Evolutionary conservation across 2,888 invertebrate species (phyloP).

Genomic region (Lacanobia wlatinum): DNA sequence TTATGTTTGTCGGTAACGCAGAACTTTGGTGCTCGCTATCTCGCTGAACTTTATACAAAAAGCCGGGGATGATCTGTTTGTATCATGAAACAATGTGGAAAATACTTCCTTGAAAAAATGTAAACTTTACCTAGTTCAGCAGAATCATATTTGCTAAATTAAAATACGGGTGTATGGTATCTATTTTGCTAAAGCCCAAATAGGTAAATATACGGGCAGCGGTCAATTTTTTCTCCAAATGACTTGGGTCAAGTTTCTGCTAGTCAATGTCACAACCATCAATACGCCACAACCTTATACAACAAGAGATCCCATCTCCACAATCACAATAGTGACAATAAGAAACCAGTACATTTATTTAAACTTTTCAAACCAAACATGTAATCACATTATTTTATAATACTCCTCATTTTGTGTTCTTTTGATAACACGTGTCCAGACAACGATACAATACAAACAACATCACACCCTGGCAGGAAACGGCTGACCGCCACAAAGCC

Average conservation of each 20-base stretch:
- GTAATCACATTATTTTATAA: constrained; percentile 68
- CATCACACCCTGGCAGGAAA: constrained; percentile 72
- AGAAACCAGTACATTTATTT: constrained; percentile 29
- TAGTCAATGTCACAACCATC: constrained; percentile 11
- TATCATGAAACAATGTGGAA: too few species aligned
- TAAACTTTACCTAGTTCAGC: background rate
- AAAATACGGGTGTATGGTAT: background rate
- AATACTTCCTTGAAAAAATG: too few species aligned
- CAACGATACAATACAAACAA: constrained; percentile 61
- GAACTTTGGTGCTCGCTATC: too few species aligned
- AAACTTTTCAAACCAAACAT: constrained; percentile 54
- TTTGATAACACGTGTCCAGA: constrained; percentile 66
- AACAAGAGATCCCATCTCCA: background rate
- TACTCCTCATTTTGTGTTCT: constrained; percentile 56
- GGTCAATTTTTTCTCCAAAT: background rate
- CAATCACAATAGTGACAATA: constrained; percentile 2
- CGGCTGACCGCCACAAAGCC: constrained; percentile 71
- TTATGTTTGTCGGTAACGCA: too few species aligned
- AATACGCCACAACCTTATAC: background rate
- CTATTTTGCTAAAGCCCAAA: background rate
- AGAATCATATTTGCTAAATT: background rate
- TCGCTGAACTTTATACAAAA: too few species aligned
- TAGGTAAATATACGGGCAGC: background rate
- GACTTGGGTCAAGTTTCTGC: background rate
- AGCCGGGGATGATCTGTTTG: too few species aligned